phyloP scores from a whole-genome alignment of 2,113 vertebrate genomes.

The Cercopithecus mona region DNA sequence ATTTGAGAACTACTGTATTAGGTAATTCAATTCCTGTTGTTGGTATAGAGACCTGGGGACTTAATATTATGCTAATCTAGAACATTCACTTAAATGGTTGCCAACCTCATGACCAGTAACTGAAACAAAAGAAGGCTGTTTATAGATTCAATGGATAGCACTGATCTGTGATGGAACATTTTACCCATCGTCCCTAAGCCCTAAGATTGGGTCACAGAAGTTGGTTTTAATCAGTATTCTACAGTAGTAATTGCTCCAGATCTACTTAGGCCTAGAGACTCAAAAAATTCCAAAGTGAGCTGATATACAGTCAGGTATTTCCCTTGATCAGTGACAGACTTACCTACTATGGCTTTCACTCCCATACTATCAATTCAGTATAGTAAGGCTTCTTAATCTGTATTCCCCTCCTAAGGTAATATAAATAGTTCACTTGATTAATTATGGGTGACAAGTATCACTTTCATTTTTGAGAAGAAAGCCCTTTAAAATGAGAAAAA shows the following conservation, averaged over 20 bases:
- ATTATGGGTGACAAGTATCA: neutral
- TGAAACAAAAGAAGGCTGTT: conserved; percentile 5
- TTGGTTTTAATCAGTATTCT: conserved; percentile 5
- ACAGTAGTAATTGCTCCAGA: neutral
- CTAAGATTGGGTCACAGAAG: neutral
- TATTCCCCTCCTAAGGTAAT: neutral
- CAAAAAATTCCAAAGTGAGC: conserved; percentile 27
- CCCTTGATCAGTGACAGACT: neutral
- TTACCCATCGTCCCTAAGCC: neutral
- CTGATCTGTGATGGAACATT: neutral
- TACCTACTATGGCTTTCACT: neutral
- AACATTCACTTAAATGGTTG: neutral
- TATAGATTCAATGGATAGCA: neutral
- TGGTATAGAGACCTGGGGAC: neutral
- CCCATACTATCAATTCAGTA: neutral
- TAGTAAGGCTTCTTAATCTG: neutral
- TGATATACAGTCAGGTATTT: neutral
- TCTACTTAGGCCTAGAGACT: conserved; percentile 4
- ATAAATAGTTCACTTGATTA: conserved; percentile 9
- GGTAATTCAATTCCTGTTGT: neutral
- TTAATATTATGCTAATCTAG: neutral
- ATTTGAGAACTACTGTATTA: neutral
- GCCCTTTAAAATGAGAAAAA: neutral
- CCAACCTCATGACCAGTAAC: neutral
- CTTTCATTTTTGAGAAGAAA: neutral